Conservation (phyloP, 2,888 invertebrate species). For the Tenodera sinensis region DNA sequence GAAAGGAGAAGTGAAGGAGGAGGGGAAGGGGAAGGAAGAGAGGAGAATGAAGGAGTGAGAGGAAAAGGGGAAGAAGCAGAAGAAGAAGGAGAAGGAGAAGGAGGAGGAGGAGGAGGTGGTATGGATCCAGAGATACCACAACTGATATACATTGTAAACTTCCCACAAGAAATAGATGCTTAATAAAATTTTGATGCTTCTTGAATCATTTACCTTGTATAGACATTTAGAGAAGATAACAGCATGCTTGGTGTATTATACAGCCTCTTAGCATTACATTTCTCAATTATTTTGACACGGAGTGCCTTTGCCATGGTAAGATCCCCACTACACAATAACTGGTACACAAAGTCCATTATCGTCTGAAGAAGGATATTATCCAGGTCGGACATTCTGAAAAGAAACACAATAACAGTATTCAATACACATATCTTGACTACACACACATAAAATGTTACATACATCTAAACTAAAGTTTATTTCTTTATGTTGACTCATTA, state of each 20-base stretch:
- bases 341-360: slow-evolving; percentile 90
- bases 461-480: not conserved
- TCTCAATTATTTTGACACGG: slow-evolving; percentile 86
- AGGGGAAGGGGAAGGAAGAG: too few species aligned
- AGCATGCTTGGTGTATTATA: slow-evolving; percentile 48
- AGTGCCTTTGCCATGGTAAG: slow-evolving; percentile 86
- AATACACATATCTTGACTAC: too few species aligned
- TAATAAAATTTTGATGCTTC: too few species aligned
- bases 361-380: slow-evolving; percentile 74
- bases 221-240: slow-evolving; percentile 52
- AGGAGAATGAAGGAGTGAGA: too few species aligned
- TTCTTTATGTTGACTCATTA: too few species aligned
- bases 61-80: too few species aligned
- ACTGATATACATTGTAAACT: too few species aligned
- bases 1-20: too few species aligned
- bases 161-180: too few species aligned
- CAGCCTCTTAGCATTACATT: slow-evolving; percentile 60
- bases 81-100: too few species aligned
- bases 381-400: slow-evolving; percentile 74
- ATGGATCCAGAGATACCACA: too few species aligned
- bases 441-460: slow-evolving; percentile 9
- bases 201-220: slow-evolving; percentile 46
- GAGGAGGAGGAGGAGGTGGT: too few species aligned
- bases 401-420: slow-evolving; percentile 17
- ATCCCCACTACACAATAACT: slow-evolving; percentile 88